Conservation (phyloP, 2,888 invertebrate genomes). For the Nemotelus pantherinus region DNA sequence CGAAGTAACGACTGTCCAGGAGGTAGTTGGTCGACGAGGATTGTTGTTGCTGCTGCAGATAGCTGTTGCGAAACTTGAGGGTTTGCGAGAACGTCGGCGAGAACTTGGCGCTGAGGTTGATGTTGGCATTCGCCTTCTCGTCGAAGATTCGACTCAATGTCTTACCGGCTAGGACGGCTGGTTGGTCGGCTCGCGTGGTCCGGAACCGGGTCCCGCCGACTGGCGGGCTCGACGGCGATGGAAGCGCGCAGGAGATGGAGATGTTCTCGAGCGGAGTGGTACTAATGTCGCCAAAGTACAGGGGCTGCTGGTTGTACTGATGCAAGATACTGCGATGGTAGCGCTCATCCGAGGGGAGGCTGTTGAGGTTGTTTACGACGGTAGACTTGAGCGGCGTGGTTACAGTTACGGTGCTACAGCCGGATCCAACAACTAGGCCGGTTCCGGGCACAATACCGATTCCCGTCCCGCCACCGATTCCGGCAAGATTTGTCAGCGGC, state of each 20-base stretch:
- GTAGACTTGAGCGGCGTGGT: background rate
- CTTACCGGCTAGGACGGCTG: slow-evolving; percentile 3
- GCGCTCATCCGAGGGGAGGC: slow-evolving; percentile 16
- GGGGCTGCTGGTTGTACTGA: slow-evolving; percentile 44
- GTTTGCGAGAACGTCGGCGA: slow-evolving; percentile 33
- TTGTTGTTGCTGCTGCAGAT: slow-evolving; percentile 24
- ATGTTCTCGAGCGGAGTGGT: slow-evolving; percentile 39
- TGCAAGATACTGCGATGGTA: slow-evolving; percentile 33
- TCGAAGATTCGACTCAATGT: slow-evolving; percentile 35
- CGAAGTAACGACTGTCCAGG: slow-evolving; percentile 24
- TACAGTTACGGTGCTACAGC: slow-evolving; percentile 48
- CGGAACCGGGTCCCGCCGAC: slow-evolving; percentile 21
- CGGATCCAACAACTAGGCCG: slow-evolving; percentile 41
- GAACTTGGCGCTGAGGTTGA: slow-evolving; percentile 17
- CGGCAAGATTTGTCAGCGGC: background rate
- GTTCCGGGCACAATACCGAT: background rate
- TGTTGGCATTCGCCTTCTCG: slow-evolving; percentile 19
- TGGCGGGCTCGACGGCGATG: slow-evolving; percentile 44
- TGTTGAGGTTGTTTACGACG: slow-evolving; percentile 24
- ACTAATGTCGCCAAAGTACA: slow-evolving; percentile 39
- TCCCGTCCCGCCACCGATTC: background rate
- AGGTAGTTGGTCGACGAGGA: slow-evolving; percentile 24
- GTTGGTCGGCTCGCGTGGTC: slow-evolving; percentile 24
- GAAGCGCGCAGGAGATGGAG: slow-evolving; percentile 40
- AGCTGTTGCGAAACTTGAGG: slow-evolving; percentile 28